phyloP scores from a whole-genome alignment of 1,140 invertebrate genomes.

The Physella acuta region DNA sequence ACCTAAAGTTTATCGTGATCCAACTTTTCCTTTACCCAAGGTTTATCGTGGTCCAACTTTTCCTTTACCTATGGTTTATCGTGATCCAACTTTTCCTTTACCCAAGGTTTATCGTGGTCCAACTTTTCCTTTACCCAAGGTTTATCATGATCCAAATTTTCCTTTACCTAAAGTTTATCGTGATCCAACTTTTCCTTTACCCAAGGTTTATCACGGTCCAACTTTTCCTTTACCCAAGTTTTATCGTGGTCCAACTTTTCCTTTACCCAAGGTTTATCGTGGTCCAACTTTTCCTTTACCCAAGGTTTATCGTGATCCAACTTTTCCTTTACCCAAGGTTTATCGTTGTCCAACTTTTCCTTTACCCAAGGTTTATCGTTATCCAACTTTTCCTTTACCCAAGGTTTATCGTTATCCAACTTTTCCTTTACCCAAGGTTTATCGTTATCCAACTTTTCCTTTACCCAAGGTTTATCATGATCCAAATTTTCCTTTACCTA shows the following conservation, averaged over 20 bases:
- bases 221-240: background rate
- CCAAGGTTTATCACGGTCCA: no score
- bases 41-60: slow-evolving; percentile 7
- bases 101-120: slow-evolving; percentile 4
- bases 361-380: background rate
- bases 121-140: no score
- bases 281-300: background rate
- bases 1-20: no score
- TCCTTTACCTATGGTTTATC: no score
- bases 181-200: slow-evolving; percentile 1
- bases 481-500: background rate
- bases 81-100: background rate
- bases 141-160: no score
- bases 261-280: no score
- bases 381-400: slow-evolving; percentile 5
- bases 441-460: slow-evolving; percentile 2
- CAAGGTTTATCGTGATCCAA: slow-evolving; percentile 8
- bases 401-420: no score
- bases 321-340: no score
- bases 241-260: slow-evolving; percentile 3
- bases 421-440: background rate
- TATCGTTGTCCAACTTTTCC: no score
- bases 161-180: background rate
- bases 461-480: no score
- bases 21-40: background rate